Base-by-base conservation (phyloP, 2,888 invertebrate genomes). In the Agrilus mali region DNA sequence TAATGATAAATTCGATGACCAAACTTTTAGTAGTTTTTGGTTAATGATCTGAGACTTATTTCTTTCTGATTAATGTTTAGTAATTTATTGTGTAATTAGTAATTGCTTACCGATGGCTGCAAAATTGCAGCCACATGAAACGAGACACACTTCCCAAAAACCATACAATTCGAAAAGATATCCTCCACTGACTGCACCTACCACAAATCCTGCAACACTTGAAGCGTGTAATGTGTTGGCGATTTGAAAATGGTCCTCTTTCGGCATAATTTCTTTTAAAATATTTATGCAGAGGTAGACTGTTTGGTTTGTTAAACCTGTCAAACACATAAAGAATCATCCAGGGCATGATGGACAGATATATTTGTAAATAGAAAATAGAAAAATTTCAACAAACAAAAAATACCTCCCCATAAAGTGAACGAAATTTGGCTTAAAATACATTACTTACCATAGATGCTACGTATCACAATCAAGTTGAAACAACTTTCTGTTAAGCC, bases 251-350 rank as follows among this genome's bases (percentile, higher is more conserved):
- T 77, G 78, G 38, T 71, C 67, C 36, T 71, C 63, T 53, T 63
- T 55, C 36, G 66, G 66, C 44, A 75, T 70, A 56, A 75, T 70
- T 59, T 82, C 82, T 4, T 78, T 71, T 33, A 82, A 71, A 55
- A 80, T 68, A 12, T 80, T 77, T 57, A 75, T 78, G 38, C 75
- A 72, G 44, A 83, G 63, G 53, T 75, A 74, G 63, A 82, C 82
- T 13, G 79, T 81, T 61, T 83, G 82, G 64, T 83, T 84, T 53
- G 79, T 75, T 48, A 78, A 53, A 50, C 81, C 82, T 82, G 56
- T 34, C 55, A 56, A 35, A 41, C 7, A 15, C 10, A 16, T 32
- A 13, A 14, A 44, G 12, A 37, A 27, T 27, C 10, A 27, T 10
- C 2, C 20, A 5, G 4, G 20, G 4, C 4, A 20, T 20, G 4